phyloP scores from a whole-genome alignment of 1,140 invertebrate species.

The Phortica variegata region DNA sequence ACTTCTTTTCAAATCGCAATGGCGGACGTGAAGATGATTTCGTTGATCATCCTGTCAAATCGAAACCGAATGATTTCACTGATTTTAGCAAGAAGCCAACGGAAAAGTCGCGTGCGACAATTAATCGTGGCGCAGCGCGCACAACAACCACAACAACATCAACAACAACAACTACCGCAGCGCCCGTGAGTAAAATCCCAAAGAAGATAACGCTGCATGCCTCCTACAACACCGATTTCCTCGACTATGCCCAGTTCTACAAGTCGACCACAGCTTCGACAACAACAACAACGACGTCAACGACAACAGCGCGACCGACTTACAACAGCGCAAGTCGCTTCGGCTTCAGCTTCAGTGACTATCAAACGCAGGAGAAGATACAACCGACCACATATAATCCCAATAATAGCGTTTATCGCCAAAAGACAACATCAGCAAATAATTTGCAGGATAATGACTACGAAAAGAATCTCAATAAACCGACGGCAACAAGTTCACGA shows the following conservation, averaged over 20 bases:
- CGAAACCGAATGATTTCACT: constrained; percentile 37
- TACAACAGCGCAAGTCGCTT: constrained; percentile 39
- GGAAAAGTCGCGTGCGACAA: constrained; percentile 25
- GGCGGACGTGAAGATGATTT: constrained; percentile 56
- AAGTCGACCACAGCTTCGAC: constrained; percentile 11
- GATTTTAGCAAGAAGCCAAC: constrained; percentile 45
- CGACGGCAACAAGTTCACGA: constrained; percentile 25
- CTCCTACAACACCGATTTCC: constrained; percentile 37
- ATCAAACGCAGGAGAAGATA: constrained; percentile 48
- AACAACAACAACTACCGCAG: constrained; percentile 18
- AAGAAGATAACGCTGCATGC: constrained; percentile 45
- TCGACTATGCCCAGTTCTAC: constrained; percentile 19
- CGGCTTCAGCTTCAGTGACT: constrained; percentile 35
- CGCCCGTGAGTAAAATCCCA: constrained; percentile 18
- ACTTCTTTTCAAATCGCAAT: constrained; percentile 66
- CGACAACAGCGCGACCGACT: constrained; percentile 20
- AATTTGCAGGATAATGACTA: constrained; percentile 36
- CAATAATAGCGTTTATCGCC: constrained; percentile 31
- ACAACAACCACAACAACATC: constrained; percentile 8
- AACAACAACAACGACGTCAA: constrained; percentile 21
- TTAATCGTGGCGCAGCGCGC: background rate
- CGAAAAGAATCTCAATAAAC: constrained; percentile 30
- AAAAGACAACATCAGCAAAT: constrained; percentile 35
- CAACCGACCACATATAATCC: constrained; percentile 52
- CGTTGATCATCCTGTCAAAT: constrained; percentile 52